Percentiles rank a stretch among this genome's conserved stretches.
Evolutionary conservation across 2,113 vertebrate genomes (phyloP).

Genomic region (Apus apus): DNA sequence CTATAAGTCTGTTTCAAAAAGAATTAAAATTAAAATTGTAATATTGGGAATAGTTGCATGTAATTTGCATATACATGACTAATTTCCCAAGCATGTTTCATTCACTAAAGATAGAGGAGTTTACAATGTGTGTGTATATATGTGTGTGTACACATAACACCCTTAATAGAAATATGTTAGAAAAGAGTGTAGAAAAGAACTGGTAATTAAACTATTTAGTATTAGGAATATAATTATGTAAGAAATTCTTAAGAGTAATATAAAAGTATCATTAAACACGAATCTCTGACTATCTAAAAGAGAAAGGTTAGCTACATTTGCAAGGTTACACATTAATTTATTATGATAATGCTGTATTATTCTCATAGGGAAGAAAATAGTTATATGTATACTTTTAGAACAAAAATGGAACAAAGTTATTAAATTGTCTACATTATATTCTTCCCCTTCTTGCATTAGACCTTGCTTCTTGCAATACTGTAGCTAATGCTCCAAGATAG

Average conservation of each 20-base stretch:
- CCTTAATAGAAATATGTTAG: not conserved
- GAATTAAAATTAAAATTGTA: slow-evolving; percentile 74
- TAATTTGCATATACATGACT: slow-evolving; percentile 69
- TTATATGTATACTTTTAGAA: not conserved
- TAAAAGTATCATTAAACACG: not conserved
- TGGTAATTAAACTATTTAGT: not conserved
- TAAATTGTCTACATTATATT: not conserved
- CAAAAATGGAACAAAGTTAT: not conserved
- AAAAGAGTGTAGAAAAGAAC: not conserved
- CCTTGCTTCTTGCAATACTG: not conserved
- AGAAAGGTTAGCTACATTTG: not conserved
- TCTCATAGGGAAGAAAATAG: not conserved
- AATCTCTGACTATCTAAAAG: not conserved
- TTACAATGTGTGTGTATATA: not conserved
- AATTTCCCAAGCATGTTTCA: slow-evolving; percentile 31
- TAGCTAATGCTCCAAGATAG: not conserved
- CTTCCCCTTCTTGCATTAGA: not conserved
- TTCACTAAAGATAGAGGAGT: not conserved
- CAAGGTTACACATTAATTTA: not conserved
- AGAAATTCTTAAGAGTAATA: not conserved
- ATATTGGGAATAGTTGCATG: slow-evolving; percentile 58
- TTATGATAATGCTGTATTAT: not conserved
- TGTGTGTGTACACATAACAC: not conserved
- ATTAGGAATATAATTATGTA: not conserved
- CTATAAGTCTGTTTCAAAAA: slow-evolving; percentile 70